phyloP scores from a whole-genome alignment of 2,888 invertebrate genomes.

The Incurvaria masculella region DNA sequence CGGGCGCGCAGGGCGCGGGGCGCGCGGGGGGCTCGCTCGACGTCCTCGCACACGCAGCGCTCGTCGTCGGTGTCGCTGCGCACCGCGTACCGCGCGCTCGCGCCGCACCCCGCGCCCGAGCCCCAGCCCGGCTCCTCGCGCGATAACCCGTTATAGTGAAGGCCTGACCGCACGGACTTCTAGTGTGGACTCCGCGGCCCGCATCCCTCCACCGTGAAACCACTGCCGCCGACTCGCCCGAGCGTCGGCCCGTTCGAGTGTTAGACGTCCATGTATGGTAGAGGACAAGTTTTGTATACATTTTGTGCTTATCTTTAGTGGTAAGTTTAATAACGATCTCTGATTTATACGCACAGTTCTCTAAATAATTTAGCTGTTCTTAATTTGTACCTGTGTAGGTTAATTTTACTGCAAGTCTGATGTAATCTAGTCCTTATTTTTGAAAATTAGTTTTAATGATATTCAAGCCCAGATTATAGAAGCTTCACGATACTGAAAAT shows the following conservation, averaged over 20 bases:
- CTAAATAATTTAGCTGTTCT: neutral
- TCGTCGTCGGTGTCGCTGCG: constrained; percentile 3
- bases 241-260: neutral
- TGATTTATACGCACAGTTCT: neutral
- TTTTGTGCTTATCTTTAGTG: neutral
- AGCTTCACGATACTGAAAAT: too few relatives aligned
- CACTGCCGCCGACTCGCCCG: neutral
- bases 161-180: constrained; percentile 25
- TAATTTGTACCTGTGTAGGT: neutral
- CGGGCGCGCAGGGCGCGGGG: constrained; percentile 7
- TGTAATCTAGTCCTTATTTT: neutral
- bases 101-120: constrained; percentile 17
- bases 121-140: constrained; percentile 16
- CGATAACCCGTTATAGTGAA: constrained; percentile 42
- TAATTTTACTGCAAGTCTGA: neutral
- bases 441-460: neutral
- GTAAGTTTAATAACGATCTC: neutral
- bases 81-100: constrained; percentile 13
- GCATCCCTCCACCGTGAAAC: neutral
- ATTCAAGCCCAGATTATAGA: too few relatives aligned
- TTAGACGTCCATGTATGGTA: neutral
- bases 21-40: constrained; percentile 7
- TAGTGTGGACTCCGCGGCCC: constrained; percentile 5
- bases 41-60: neutral
- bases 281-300: neutral